phyloP scores from a whole-genome alignment of 2,113 vertebrate genomes.

The Mormoops blainvillei region DNA sequence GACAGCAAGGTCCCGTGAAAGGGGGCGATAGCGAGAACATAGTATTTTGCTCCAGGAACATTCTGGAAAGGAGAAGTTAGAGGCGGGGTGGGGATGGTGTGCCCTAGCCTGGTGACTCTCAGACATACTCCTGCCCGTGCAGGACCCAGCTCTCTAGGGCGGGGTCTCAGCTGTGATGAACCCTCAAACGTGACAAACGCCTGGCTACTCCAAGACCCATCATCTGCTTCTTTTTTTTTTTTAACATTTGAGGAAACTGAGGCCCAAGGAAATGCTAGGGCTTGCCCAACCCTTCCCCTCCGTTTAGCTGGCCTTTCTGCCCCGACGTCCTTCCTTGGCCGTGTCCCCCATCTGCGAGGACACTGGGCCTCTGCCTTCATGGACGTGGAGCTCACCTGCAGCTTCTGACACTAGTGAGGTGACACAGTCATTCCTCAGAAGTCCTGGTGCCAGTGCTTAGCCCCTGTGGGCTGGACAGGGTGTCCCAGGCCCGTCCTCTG shows the following conservation, averaged over 20 bases:
- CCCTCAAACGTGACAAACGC: too few relatives aligned
- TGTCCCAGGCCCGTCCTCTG: not conserved
- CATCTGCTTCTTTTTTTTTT: not conserved
- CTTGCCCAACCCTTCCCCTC: not conserved
- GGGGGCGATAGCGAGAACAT: not conserved
- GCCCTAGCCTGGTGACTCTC: too few relatives aligned
- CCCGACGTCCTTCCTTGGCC: not conserved
- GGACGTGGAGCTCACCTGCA: too few relatives aligned
- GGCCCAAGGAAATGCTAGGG: not conserved
- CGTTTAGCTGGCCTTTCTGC: not conserved
- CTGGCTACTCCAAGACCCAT: not conserved
- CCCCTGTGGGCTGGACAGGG: not conserved
- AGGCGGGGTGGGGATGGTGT: not conserved
- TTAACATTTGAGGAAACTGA: not conserved
- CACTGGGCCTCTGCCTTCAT: not conserved
- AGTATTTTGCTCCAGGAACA: not conserved
- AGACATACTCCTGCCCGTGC: fast-evolving
- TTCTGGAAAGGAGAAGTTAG: not conserved
- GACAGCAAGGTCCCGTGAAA: too few relatives aligned
- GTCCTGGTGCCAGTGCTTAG: too few relatives aligned
- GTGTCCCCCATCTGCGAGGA: too few relatives aligned
- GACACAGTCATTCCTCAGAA: fast-evolving
- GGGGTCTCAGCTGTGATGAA: not conserved
- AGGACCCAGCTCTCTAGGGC: fast-evolving
- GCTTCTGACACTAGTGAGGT: not conserved